Conservation (phyloP, 2,113 vertebrate genomes). For the Myxocyprinus asiaticus region DNA sequence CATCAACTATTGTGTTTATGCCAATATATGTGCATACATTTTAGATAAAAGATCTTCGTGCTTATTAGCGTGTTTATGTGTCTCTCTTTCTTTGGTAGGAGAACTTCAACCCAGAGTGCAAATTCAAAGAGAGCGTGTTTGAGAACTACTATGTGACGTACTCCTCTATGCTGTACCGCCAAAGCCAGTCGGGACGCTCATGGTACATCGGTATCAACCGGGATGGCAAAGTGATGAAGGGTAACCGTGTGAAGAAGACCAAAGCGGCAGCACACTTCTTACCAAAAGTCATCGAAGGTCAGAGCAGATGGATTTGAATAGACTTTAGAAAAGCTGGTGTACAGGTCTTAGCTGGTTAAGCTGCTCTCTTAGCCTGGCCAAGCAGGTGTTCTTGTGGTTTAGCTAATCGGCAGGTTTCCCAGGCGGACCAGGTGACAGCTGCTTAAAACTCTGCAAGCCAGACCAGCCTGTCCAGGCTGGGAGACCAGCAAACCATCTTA, state of each 20-base stretch:
- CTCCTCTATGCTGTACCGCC: constrained; percentile 88
- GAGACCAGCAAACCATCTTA: no score
- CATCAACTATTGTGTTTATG: not conserved
- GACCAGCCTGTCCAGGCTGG: no score
- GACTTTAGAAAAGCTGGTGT: not conserved
- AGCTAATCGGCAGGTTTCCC: no score
- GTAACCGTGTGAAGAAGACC: constrained; percentile 89
- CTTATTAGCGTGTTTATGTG: constrained; percentile 18
- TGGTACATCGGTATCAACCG: constrained; percentile 92
- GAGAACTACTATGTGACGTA: constrained; percentile 93
- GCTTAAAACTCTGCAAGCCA: no score
- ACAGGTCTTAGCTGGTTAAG: no score
- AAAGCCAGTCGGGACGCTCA: constrained; percentile 85
- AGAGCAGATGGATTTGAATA: constrained; percentile 25
- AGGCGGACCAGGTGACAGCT: no score
- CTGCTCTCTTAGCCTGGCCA: no score
- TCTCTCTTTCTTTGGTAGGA: constrained; percentile 71
- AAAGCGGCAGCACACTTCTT: constrained; percentile 89
- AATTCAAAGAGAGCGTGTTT: constrained; percentile 92
- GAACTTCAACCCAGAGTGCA: constrained; percentile 89
- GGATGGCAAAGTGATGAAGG: constrained; percentile 84
- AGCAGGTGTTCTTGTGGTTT: no score
- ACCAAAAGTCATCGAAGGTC: constrained; percentile 91
- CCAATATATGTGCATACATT: constrained; percentile 32
- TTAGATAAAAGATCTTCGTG: not conserved